phyloP scores from a whole-genome alignment of 2,113 vertebrate genomes.

The Lophius piscatorius region DNA sequence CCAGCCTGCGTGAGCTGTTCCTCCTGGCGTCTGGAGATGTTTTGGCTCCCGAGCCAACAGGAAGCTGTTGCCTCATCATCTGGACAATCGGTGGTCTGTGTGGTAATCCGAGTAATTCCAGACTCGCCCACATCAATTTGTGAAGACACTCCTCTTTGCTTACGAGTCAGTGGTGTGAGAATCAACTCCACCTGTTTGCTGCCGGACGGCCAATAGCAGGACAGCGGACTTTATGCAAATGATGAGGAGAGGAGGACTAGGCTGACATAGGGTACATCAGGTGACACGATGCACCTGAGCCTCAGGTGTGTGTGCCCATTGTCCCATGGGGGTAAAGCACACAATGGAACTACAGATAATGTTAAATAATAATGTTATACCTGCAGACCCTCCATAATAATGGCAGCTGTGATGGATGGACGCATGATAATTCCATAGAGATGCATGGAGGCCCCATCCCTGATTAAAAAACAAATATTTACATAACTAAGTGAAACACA shows the following conservation, averaged over 20 bases:
- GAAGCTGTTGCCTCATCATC: constrained; percentile 37
- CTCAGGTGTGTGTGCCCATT: constrained; percentile 30
- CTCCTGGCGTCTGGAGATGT: constrained; percentile 2
- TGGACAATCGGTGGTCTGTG: constrained; percentile 21
- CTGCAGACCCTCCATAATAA: background rate
- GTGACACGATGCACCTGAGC: constrained; percentile 52
- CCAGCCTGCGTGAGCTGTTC: background rate
- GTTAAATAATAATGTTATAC: too few species aligned
- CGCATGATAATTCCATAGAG: too few species aligned
- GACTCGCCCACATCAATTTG: constrained; percentile 14
- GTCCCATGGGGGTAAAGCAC: constrained; percentile 10
- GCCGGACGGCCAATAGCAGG: constrained; percentile 60
- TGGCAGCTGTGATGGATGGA: constrained; percentile 2
- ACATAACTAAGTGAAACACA: background rate
- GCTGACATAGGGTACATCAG: constrained; percentile 35
- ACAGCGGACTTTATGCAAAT: constrained; percentile 41
- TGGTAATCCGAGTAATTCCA: constrained; percentile 41
- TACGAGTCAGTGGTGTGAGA: constrained; percentile 73
- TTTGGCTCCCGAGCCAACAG: too few species aligned
- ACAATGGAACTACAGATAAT: background rate
- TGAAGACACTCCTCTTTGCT: constrained; percentile 53
- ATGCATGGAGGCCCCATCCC: rapidly evolving
- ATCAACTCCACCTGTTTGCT: constrained; percentile 46
- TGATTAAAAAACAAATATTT: too few species aligned
- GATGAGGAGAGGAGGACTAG: constrained; percentile 25